Evolutionary conservation across 92 coral and sea anemone species (phyloP), one percentile per base, ranked within the genome.

Genomic region (Parazoanthus swiftii): DNA sequence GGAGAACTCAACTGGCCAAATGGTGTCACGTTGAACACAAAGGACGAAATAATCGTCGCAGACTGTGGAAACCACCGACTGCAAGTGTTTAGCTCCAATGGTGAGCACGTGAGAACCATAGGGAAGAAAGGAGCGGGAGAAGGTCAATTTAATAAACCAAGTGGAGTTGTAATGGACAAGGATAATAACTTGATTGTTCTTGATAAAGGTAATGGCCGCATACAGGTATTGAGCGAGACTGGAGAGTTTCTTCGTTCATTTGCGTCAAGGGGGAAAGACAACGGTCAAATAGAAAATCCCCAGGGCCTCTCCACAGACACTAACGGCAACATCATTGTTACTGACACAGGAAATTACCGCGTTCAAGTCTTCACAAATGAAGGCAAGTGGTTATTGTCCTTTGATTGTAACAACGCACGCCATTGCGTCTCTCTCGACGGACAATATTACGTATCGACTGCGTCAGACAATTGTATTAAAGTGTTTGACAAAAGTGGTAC

Each of bases 191-290:
- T 90, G 46, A 44, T 87, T 63, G 92, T 88, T 13, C 90, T 66
- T 37, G 92, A 90, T 58, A 86, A 88, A 63, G 89, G 85, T 65
- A 88, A 90, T 85, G 85, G 89, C 54, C 85, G 92, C 21, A 56
- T 90, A 9, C 81, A 81, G 46, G 65, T 59, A 66, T 88, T 87
- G 14, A 81, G 65, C 65, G 74, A 79, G 18, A 25, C 50, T 72
- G 92, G 92, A 8, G 39, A 65, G n/a, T 81, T 39, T 51, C 82
- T 88, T 43, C 43, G 63, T 74, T 74, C 89, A 33, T 71, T 88
- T 74, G 92, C 91, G 9, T 21, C 87, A 59, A 39, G 77, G 74
- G 92, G 90, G 18, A 65, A 35, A 15, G 90, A 74, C 0, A 74
- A 88, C 46, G 63, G 81, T 2, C 85, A 90, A 37, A 65, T 90